These are phyloP conservation scores for Plutomurus gul DNA, from an alignment of 1,140 invertebrate species.

Conservation along the genomic window DNA sequence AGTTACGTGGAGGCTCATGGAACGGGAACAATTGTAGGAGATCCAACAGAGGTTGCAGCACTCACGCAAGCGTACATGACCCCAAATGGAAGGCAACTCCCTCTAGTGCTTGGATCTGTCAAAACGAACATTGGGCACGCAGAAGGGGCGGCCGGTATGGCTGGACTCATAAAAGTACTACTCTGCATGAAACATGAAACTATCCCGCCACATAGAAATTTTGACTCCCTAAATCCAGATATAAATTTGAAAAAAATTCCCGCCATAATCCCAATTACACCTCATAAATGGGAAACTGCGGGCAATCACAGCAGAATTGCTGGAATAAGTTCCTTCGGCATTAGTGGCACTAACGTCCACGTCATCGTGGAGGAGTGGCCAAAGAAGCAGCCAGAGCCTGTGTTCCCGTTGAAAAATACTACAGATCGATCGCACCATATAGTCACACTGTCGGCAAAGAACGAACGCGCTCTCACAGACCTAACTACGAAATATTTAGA, in stretches of 20 bases:
- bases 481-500: background rate
- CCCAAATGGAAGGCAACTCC: constrained; percentile 57
- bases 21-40: constrained; percentile 60
- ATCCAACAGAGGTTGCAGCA: constrained; percentile 55
- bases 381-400: background rate
- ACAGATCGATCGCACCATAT: background rate
- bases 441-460: constrained; percentile 32
- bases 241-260: constrained; percentile 33
- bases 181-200: background rate
- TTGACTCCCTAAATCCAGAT: constrained; percentile 5
- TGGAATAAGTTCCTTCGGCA: constrained; percentile 42
- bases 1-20: constrained; percentile 58
- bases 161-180: constrained; percentile 32
- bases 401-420: background rate
- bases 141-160: constrained; percentile 59
- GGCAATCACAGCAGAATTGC: background rate
- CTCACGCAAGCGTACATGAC: constrained; percentile 62
- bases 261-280: constrained; percentile 7
- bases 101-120: constrained; percentile 63
- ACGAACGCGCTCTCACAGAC: constrained; percentile 33
- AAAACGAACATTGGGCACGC: constrained; percentile 68
- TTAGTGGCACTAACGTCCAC: constrained; percentile 44
- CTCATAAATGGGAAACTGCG: background rate
- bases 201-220: constrained; percentile 25
- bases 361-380: constrained; percentile 36